These are phyloP conservation scores for Hucho hucho DNA, from an alignment of 2,113 vertebrate genomes.

Conservation along the genomic window DNA sequence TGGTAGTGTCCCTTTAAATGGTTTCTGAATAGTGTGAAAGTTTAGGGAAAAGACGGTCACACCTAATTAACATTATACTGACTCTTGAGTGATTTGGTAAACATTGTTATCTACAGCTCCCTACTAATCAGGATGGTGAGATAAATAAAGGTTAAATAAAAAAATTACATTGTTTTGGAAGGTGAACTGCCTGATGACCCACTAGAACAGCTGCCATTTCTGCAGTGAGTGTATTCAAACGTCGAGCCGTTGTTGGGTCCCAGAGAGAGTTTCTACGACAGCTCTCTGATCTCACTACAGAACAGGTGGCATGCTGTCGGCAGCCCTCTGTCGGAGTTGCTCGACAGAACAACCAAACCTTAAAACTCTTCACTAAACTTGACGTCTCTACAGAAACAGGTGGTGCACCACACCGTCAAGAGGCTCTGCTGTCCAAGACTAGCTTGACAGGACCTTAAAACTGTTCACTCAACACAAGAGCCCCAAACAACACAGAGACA, in stretches of 20 bases:
- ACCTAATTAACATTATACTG: not conserved
- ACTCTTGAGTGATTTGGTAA: not conserved
- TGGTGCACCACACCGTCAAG: too few relatives aligned
- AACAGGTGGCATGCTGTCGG: conserved; percentile 1
- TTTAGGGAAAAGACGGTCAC: not conserved
- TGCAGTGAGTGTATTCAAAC: not conserved
- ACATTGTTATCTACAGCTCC: not conserved
- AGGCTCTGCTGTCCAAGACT: not conserved
- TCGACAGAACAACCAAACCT: too few relatives aligned
- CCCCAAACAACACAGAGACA: not conserved
- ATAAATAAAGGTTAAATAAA: too few relatives aligned
- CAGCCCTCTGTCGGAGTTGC: not conserved
- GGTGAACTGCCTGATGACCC: not conserved
- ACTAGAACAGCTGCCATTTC: not conserved
- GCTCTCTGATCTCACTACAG: not conserved
- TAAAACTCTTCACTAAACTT: too few relatives aligned
- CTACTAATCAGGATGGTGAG: not conserved
- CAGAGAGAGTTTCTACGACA: not conserved
- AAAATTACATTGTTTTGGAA: not conserved
- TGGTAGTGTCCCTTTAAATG: not conserved
- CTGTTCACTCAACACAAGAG: not conserved
- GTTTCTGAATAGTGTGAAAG: not conserved
- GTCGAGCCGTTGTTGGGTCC: not conserved
- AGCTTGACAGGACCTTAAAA: conserved; percentile 1
- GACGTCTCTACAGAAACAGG: too few relatives aligned